Conservation (phyloP, 2,888 invertebrate genomes). For the Lepidochitona cinerea region DNA sequence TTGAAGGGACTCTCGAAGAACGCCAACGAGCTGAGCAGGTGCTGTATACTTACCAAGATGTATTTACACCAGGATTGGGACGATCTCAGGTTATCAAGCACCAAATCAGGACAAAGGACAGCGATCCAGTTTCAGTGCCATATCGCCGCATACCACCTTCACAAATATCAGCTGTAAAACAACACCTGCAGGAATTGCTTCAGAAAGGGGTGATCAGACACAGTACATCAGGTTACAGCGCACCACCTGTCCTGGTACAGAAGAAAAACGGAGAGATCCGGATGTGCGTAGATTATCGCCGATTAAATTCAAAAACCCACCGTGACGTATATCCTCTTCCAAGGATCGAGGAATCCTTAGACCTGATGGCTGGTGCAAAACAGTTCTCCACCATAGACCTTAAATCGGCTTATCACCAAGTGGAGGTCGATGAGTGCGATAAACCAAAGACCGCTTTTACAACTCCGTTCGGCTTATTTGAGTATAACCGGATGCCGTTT, state of each 20-base stretch:
- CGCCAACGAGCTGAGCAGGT: neutral
- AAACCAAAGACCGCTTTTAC: conserved; percentile 30
- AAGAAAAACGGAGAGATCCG: neutral
- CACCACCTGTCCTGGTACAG: neutral
- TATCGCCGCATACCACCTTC: neutral
- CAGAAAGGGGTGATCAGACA: neutral
- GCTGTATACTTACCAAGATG: neutral
- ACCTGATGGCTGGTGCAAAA: conserved; percentile 15
- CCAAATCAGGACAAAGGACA: neutral
- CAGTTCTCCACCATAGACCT: conserved; percentile 22
- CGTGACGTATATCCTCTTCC: neutral
- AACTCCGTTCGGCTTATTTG: conserved; percentile 23
- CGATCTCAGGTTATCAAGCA: neutral
- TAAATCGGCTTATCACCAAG: conserved; percentile 19
- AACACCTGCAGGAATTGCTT: neutral
- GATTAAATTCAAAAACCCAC: neutral
- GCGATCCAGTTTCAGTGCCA: neutral
- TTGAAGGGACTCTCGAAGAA: neutral
- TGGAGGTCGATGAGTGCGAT: conserved; percentile 21
- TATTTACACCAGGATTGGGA: neutral
- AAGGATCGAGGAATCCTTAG: conserved; percentile 19
- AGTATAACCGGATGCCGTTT: conserved; percentile 28
- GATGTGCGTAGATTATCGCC: neutral
- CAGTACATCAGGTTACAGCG: neutral
- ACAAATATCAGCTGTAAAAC: neutral